These are phyloP conservation scores for Dicyrtoma fusca DNA, from an alignment of 2,888 invertebrate species.

Conservation along the genomic window DNA sequence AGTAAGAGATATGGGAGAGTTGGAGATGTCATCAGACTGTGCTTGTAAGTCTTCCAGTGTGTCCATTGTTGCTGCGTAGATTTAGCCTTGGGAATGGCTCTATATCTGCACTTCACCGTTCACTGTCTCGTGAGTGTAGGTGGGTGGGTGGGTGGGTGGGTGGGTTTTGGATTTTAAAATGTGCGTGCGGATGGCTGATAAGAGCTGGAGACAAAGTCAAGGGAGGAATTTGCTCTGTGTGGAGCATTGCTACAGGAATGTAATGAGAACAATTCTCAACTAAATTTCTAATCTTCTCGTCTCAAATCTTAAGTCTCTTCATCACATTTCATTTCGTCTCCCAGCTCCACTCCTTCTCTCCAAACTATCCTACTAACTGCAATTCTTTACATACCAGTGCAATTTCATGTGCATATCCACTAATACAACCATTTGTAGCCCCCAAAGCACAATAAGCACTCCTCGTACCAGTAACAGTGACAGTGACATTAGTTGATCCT, in stretches of 20 bases:
- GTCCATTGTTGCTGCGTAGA: too few relatives aligned
- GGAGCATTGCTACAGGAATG: neutral
- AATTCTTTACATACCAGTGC: neutral
- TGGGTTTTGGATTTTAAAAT: neutral
- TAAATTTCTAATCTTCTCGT: slow-evolving; percentile 1
- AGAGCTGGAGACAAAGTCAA: neutral
- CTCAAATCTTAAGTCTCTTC: neutral
- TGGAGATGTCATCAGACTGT: too few relatives aligned
- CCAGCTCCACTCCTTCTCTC: neutral
- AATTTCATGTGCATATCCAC: neutral
- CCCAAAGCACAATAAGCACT: too few relatives aligned
- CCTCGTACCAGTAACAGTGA: too few relatives aligned
- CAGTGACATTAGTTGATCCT: too few relatives aligned
- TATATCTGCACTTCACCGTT: too few relatives aligned
- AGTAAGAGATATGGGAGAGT: too few relatives aligned
- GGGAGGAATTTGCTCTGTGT: neutral
- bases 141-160: neutral
- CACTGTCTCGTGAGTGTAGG: too few relatives aligned
- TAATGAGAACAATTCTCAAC: too few relatives aligned
- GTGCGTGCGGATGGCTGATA: neutral
- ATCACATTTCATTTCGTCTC: neutral
- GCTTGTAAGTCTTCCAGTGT: too few relatives aligned
- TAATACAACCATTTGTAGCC: neutral
- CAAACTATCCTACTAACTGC: neutral
- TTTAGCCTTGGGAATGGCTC: too few relatives aligned